phyloP scores from a whole-genome alignment of 2,113 vertebrate genomes.

The Thunnus maccoyii region DNA sequence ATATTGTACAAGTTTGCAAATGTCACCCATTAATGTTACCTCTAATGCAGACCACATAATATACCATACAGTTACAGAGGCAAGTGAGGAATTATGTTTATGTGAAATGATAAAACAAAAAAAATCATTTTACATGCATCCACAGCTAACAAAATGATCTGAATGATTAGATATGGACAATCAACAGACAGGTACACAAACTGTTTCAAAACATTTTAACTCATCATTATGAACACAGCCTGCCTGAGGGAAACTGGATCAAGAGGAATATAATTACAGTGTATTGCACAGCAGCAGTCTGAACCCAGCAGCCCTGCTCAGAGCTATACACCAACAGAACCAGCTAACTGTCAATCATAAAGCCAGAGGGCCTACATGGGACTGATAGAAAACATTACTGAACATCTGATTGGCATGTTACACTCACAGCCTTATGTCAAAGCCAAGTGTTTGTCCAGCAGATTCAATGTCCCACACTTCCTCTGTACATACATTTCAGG shows the following conservation, averaged over 20 bases:
- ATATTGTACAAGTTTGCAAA: background rate
- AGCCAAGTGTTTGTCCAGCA: background rate
- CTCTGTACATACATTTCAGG: background rate
- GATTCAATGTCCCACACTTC: background rate
- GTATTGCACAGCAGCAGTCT: background rate
- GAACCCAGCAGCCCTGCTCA: background rate
- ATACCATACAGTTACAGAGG: background rate
- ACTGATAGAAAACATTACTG: background rate
- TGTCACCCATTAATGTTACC: background rate
- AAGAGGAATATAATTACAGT: conserved; percentile 33
- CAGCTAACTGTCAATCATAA: conserved; percentile 3
- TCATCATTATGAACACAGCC: background rate
- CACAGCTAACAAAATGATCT: background rate
- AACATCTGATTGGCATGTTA: background rate
- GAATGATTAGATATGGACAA: background rate
- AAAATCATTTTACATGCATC: background rate
- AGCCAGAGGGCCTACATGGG: background rate
- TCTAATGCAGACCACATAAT: background rate
- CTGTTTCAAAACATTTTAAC: background rate
- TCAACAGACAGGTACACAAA: background rate
- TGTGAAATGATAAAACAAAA: conserved; percentile 11
- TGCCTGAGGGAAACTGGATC: background rate
- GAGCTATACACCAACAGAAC: background rate
- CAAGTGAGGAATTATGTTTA: conserved; percentile 7
- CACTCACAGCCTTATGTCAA: background rate